Conservation (phyloP, 23 tunicate genomes). For the Trididemnum clinides region DNA sequence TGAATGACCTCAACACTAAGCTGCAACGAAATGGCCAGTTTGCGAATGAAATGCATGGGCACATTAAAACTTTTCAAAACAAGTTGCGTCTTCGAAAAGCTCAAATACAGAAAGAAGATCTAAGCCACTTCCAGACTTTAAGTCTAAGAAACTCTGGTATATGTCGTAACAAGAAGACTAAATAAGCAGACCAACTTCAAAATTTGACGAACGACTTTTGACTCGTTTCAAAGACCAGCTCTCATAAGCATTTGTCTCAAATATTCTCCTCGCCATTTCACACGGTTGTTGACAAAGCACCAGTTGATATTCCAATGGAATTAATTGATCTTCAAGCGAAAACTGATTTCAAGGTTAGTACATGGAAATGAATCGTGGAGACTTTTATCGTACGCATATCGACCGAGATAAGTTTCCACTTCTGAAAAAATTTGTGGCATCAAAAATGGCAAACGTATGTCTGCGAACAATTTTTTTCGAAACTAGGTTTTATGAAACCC, state of each 20-base stretch:
- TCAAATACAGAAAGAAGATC: conserved; percentile 2
- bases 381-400: conserved; percentile 24
- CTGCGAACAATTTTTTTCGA: conserved; percentile 34
- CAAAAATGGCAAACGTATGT: conserved; percentile 32
- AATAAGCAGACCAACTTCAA: conserved; percentile 4
- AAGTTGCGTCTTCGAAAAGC: background rate
- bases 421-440: conserved; percentile 35
- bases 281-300: conserved; percentile 32
- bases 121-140: background rate
- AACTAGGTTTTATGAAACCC: conserved; percentile 3
- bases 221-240: conserved; percentile 6
- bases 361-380: conserved; percentile 40
- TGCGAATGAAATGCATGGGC: no score
- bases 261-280: conserved; percentile 17
- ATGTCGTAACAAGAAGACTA: background rate
- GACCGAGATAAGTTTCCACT: conserved; percentile 40
- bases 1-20: no score
- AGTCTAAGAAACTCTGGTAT: background rate
- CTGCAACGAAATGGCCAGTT: no score
- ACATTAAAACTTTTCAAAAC: background rate
- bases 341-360: background rate
- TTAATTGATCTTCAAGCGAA: conserved; percentile 23
- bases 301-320: background rate
- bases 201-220: conserved; percentile 14
- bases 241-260: conserved; percentile 14